Evolutionary conservation across 2,113 vertebrate genomes (phyloP), one percentile per base, ranked within the genome.

Genomic region (western clawed frog (Xenopus tropicalis)): DNA sequence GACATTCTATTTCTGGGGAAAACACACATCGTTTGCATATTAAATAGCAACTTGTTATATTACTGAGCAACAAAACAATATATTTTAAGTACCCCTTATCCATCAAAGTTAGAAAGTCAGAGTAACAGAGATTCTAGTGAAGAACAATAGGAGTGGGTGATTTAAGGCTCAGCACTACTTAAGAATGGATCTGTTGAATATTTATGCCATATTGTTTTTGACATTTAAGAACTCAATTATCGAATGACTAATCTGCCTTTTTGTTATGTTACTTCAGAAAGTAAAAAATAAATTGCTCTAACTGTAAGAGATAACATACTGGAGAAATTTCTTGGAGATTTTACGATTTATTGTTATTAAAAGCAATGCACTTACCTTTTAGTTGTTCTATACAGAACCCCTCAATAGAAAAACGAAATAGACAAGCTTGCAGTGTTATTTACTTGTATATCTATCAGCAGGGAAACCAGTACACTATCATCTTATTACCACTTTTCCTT

Each of bases 181-280:
- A 71, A 83, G 84, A 83, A 81, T 80, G 25, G 87, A 91, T 88
- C 89, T 87, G 84, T 83, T 92, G 89, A 90, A 91, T 91, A 91
- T 91, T 92, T 88, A 91, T 91, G 79, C 83, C 19, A 80, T 84
- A 89, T 89, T 90, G 86, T 88, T 89, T 90, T 88, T 91, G 89
- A 91, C 90, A 90, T 90, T 91, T 90, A 88, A 89, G 88, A 88
- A 90, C 89, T 92, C 89, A 91, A 91, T 91, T 91, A 91, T 90
- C 86, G 80, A 82, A 86, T 90, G 88, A 90, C 87, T 91, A 90
- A 91, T 91, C 89, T 90, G 89, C 84, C 87, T 87, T 90, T 37
- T 88, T 88, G 86, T 86, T 80, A 74, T 42, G 71, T 87, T 87
- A 82, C 89, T 90, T 87, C 86, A 83, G 83, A 77, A 78, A 86